phyloP scores from a whole-genome alignment of 1,140 invertebrate species.

The Monomorium pharaonis region DNA sequence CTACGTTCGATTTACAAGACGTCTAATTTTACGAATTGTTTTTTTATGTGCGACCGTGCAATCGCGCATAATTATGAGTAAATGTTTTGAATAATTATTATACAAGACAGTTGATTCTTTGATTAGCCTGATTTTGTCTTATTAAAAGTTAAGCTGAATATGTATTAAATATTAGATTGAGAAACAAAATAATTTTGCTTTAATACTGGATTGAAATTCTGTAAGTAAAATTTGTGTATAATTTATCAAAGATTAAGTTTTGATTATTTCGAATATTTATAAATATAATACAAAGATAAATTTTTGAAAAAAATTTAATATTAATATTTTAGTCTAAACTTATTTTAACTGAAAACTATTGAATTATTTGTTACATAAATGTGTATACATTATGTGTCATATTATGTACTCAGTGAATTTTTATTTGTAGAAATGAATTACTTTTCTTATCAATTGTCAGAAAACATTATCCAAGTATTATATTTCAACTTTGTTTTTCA shows the following conservation, averaged over 20 bases:
- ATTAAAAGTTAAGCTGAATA: not conserved
- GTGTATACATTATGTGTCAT: not conserved
- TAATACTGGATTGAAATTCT: not conserved
- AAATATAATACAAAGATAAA: not conserved
- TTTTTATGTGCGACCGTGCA: constrained; percentile 6
- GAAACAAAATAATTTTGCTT: not conserved
- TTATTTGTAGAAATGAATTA: not conserved
- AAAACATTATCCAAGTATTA: not conserved
- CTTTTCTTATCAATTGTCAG: not conserved
- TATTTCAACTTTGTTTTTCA: not conserved
- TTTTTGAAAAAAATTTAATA: not conserved
- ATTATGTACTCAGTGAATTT: not conserved
- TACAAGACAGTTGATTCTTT: not conserved
- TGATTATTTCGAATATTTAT: not conserved
- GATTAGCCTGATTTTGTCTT: not conserved
- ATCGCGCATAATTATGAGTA: not conserved
- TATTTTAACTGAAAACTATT: constrained; percentile 1
- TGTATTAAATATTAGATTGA: not conserved
- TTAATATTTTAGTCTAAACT: not conserved
- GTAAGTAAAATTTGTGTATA: not conserved
- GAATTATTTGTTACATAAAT: not conserved
- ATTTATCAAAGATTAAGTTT: constrained; percentile 12
- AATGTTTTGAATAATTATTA: not conserved
- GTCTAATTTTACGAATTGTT: constrained; percentile 30
- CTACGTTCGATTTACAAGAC: constrained; percentile 24